These are phyloP conservation scores for Siniperca chuatsi DNA, from an alignment of 2,113 vertebrate species.

Conservation along the genomic window DNA sequence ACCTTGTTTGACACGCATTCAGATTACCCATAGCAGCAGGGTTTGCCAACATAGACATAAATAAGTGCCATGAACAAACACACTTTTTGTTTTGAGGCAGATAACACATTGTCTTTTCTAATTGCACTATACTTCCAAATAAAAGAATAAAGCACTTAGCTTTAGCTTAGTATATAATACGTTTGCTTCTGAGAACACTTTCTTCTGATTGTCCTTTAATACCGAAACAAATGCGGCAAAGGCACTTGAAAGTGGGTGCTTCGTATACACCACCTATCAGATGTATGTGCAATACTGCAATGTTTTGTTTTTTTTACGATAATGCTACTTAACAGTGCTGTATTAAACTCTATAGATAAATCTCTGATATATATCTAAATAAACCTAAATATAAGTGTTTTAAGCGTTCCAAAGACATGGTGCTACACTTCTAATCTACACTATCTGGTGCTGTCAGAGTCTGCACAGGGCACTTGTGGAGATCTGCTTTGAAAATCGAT, in stretches of 20 bases:
- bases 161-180: slow-evolving; percentile 43
- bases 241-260: slow-evolving; percentile 19
- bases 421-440: slow-evolving; percentile 9
- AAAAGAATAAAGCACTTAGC: slow-evolving; percentile 34
- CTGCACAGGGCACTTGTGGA: slow-evolving; percentile 3
- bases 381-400: slow-evolving; percentile 35
- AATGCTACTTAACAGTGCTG: slow-evolving; percentile 59
- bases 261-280: slow-evolving; percentile 6
- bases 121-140: slow-evolving; percentile 57
- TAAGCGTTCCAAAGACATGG: slow-evolving; percentile 9
- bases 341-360: slow-evolving; percentile 60
- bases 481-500: slow-evolving; percentile 22
- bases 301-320: slow-evolving; percentile 16
- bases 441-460: slow-evolving; percentile 27
- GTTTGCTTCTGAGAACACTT: slow-evolving; percentile 29
- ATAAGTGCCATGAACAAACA: slow-evolving; percentile 18
- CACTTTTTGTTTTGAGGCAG: slow-evolving; percentile 33
- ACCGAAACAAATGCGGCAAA: background rate
- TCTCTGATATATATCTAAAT: slow-evolving; percentile 44
- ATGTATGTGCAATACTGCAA: slow-evolving; percentile 75
- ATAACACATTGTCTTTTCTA: slow-evolving; percentile 26
- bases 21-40: slow-evolving; percentile 67
- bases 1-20: slow-evolving; percentile 38
- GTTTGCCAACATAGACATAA: slow-evolving; percentile 45
- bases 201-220: slow-evolving; percentile 49